Conservation (phyloP, 1,140 invertebrate genomes). For the Oryctes rhinoceros region DNA sequence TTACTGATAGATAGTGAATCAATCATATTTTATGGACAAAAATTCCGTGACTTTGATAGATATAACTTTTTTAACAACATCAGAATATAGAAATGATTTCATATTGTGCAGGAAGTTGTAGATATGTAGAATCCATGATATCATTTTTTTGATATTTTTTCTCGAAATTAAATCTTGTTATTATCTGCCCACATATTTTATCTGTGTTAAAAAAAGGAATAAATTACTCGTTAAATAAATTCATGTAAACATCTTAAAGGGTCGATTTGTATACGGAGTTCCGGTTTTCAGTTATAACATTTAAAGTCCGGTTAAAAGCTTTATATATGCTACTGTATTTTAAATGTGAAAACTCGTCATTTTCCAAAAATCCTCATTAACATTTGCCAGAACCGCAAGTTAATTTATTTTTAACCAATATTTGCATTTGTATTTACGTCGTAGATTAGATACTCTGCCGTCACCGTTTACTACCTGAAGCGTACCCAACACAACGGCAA, state of each 20-base stretch:
- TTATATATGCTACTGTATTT: too few species aligned
- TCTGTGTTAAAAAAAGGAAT: too few species aligned
- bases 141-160: too few species aligned
- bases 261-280: not conserved
- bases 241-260: not conserved
- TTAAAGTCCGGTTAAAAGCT: too few species aligned
- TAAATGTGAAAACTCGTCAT: not conserved
- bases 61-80: too few species aligned
- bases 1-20: not conserved
- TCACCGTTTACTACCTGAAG: not conserved
- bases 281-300: too few species aligned
- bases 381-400: not conserved
- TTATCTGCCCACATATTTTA: too few species aligned
- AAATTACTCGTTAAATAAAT: too few species aligned
- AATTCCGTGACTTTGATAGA: not conserved
- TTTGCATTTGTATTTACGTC: not conserved
- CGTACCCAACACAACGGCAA: not conserved
- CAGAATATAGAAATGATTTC: too few species aligned
- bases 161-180: too few species aligned
- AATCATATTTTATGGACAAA: not conserved
- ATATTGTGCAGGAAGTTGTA: too few species aligned
- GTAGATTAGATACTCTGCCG: not conserved
- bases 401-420: not conserved
- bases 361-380: not conserved
- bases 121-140: too few species aligned